Percentiles rank a stretch among this genome's conserved stretches.
phyloP scores from a whole-genome alignment of 2,113 vertebrate species.

The Mastomys coucha region DNA sequence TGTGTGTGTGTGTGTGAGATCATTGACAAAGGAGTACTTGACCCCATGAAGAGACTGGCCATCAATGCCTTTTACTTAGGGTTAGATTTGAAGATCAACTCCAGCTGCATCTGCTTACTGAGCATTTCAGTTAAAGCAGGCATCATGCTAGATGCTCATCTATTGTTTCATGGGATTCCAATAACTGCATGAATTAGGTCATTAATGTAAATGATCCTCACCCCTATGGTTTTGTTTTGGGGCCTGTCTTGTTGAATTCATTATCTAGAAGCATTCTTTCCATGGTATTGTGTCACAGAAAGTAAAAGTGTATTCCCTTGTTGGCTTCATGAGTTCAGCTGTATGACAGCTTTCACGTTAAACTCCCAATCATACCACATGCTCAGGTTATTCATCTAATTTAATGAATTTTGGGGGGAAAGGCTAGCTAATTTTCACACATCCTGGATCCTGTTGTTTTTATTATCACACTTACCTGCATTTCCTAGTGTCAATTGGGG shows the following conservation, averaged over 20 bases:
- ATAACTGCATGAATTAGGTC: neutral
- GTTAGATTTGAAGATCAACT: neutral
- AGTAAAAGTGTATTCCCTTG: neutral
- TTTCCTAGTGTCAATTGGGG: slow-evolving; percentile 53
- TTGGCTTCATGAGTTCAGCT: neutral
- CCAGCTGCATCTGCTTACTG: neutral
- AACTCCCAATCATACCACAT: slow-evolving; percentile 38
- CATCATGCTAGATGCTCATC: rapidly evolving
- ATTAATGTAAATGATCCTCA: neutral
- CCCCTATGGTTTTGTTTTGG: neutral
- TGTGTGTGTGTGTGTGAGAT: neutral
- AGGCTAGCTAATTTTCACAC: slow-evolving; percentile 48
- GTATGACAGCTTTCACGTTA: neutral
- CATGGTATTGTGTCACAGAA: neutral
- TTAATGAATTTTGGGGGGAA: neutral
- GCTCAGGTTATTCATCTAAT: neutral
- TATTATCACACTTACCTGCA: slow-evolving; percentile 34
- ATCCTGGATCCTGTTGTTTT: slow-evolving; percentile 61
- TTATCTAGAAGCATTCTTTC: neutral
- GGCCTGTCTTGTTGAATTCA: neutral
- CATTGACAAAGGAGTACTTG: neutral
- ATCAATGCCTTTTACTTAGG: neutral
- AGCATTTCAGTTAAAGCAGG: neutral
- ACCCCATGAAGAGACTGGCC: neutral
- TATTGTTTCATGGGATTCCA: rapidly evolving